Base-by-base conservation (phyloP, 2,888 invertebrate species). In the Pantelozetes paolii region DNA sequence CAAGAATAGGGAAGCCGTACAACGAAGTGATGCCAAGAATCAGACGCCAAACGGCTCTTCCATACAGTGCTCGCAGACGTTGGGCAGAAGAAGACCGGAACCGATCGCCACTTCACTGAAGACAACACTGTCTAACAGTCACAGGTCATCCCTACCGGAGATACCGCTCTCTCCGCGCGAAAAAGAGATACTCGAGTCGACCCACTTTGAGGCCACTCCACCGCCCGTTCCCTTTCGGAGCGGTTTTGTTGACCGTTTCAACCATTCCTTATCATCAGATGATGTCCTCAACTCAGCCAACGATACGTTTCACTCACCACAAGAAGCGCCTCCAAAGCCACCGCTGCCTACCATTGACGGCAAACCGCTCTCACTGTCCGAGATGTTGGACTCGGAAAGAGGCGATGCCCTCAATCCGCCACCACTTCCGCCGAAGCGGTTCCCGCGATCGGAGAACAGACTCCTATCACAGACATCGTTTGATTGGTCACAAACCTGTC, bases 311-410 rank as follows among this genome's bases (percentile, higher is more conserved):
- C 32, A 71, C 77, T 20, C 77, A 76, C 71, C 77, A 54, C 78
- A 79, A 42, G 79, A 80, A 82, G 90, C 90, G 75, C 92, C 92
- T 75, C 92, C 93, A 15, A 94, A 94, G 84, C 94, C 94, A 70
- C 93, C 94, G 72, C 85, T 94, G 3, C 67, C 67, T 42, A 13
- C 11, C 20, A 23, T 64, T 11, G 64, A 67, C 6, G 42, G 20
- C n/a, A 2, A 42, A 26, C 36, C 42, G 9, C 15, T 40, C 2
- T 67, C 36, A 5, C 36, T 67, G n/a, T 26, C 23, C 18, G 36
- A 67, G 1, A 1, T 67, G 20, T 40, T 42, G 20, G 42, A 70
- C 11, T 30, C 23, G 11, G 48, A 62, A n/a, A 36, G 36, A 36
- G 36, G 9, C 36, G 36, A 23, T 36, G 5, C 36, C 36, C 11